Evolutionary conservation across 2,888 invertebrate genomes (phyloP), one percentile per base, ranked within the genome.

Genomic region (Sipha maydis): DNA sequence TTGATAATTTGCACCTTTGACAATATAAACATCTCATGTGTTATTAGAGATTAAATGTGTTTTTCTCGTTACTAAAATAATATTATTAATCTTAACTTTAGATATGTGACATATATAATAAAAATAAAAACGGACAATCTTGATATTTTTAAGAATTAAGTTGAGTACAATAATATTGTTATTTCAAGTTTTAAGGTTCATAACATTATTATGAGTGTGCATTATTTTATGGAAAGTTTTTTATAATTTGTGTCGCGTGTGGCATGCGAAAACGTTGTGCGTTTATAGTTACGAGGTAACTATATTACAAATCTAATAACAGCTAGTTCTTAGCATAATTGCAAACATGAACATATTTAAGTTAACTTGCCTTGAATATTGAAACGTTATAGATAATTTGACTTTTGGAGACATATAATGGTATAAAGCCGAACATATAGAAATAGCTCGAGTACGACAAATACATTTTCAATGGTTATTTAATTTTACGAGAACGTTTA

Each of bases 221-320:
- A 48, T 48, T 48, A 28, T 82, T 82, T 83, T 56, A n/a, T 83
- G 34, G n/a, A 83, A 73, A 56, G 34, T 75, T 73, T n/a, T 56
- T 56, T 38, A 17, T 83, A 75, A 56, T 56, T 75, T 75, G 34
- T 56, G 73, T 83, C 25, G 83, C 83, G 83, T 75, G 83, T 28
- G 56, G 19, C 83, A 71, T 83, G 83, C 48, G 25, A 71, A 54
- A 25, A 83, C 31, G 21, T 25, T 48, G 25, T 25, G 48, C 61
- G 8, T 25, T 31, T 71, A 83, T 48, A 71, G 31, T 71, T 48
- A 54, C 14, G 8, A 14, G 48, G 7, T 25, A 31, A 21, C 21
- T 61, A 17, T 56, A 73, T 19, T 73, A 75, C 38, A 19, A 34
- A 38, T 73, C n/a, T 19, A 56, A 73, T 83, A n/a, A 34, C 38